phyloP scores from a whole-genome alignment of 1,140 invertebrate species.

The Solenopsis fugax region DNA sequence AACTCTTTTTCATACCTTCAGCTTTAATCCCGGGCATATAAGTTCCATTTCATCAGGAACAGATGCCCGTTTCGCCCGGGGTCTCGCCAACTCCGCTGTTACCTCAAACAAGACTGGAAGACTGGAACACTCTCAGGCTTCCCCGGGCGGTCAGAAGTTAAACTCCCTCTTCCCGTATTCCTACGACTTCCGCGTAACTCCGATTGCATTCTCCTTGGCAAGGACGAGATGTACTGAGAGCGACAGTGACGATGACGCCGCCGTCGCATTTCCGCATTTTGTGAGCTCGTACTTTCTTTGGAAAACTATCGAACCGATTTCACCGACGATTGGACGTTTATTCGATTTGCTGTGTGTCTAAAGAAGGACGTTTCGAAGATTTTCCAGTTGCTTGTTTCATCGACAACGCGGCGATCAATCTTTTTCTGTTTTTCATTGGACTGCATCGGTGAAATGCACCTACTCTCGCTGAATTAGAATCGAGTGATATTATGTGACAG shows the following conservation, averaged over 20 bases:
- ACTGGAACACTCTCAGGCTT: neutral
- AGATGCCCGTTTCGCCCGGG: neutral
- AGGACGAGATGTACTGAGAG: neutral
- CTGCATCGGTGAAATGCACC: neutral
- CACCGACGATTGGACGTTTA: neutral
- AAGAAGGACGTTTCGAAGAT: neutral
- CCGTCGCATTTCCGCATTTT: neutral
- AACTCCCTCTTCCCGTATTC: conserved; percentile 22
- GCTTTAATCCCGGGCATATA: neutral
- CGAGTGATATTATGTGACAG: neutral
- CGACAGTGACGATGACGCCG: neutral
- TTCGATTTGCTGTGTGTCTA: neutral
- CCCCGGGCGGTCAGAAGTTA: conserved; percentile 21
- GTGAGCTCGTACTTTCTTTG: neutral
- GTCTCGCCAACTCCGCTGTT: conserved; percentile 17
- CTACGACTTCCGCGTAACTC: conserved; percentile 29
- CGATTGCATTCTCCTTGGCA: conserved; percentile 33
- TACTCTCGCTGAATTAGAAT: neutral
- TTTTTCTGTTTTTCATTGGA: neutral
- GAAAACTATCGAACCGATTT: conserved; percentile 10
- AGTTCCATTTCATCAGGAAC: conserved; percentile 36
- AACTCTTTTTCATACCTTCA: conserved; percentile 43
- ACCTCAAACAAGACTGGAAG: conserved; percentile 29
- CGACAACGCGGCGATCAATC: neutral
- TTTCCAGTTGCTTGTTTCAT: neutral